Evolutionary conservation across 2,888 invertebrate genomes (phyloP).

Genomic region (Pilophorus perplexus): DNA sequence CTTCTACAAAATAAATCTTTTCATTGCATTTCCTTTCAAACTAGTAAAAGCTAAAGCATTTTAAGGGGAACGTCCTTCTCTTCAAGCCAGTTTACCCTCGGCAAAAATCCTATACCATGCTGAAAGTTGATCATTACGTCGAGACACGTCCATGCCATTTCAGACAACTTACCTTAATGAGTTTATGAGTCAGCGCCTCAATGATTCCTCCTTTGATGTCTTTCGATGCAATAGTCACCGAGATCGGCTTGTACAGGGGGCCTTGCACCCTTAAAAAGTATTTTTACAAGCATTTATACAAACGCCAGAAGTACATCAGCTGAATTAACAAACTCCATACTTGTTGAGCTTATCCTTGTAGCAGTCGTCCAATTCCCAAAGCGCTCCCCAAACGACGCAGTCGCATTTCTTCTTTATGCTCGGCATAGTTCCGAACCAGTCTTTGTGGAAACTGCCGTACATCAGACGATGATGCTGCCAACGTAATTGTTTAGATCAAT

Average conservation of each 20-base stretch:
- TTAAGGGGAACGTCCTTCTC: too few relatives aligned
- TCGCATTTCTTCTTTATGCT: conserved; percentile 35
- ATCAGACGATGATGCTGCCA: conserved; percentile 39
- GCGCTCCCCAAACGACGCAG: conserved; percentile 43
- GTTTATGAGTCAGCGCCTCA: conserved; percentile 39
- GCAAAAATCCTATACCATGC: too few relatives aligned
- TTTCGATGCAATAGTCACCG: conserved; percentile 34
- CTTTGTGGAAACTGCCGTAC: conserved; percentile 40
- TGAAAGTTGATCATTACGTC: too few relatives aligned
- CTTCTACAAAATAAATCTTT: too few relatives aligned
- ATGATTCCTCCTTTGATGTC: conserved; percentile 40
- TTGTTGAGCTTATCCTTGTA: conserved; percentile 35
- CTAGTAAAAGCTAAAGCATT: too few relatives aligned
- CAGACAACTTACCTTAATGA: conserved; percentile 34
- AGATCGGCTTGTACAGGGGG: conserved; percentile 35
- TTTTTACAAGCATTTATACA: too few relatives aligned
- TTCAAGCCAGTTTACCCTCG: too few relatives aligned
- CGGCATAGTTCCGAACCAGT: conserved; percentile 44
- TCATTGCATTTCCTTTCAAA: too few relatives aligned
- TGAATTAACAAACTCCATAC: conserved; percentile 36
- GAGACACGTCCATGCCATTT: too few relatives aligned
- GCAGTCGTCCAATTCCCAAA: conserved; percentile 45
- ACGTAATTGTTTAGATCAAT: not conserved
- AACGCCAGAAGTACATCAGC: too few relatives aligned
- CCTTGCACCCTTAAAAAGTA: conserved; percentile 28